Evolutionary conservation across 2,797 vertebrate genomes (phyloP), one percentile per base, ranked within the genome.

Genomic region (Remorina albescens): DNA sequence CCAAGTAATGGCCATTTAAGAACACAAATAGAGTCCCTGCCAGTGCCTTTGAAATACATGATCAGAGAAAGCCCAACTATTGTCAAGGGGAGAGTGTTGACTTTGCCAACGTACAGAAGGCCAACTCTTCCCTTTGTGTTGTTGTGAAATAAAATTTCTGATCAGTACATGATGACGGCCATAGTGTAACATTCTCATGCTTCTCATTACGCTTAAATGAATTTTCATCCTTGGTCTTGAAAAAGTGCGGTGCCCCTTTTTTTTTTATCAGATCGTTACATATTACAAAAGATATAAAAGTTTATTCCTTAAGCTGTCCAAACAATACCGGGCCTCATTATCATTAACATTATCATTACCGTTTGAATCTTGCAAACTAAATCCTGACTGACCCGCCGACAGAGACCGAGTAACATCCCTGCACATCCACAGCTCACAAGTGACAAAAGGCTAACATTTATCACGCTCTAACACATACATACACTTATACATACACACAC

Each of bases 1-100:
- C 79, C 74, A 79, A 89, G 79, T 86, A 87, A 87, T 80, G 71
- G 78, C 51, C 8, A 69, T 50, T 87, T 81, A 85, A 80, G 76
- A 89, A 59, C 73, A 82, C 73, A 86, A 85, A 76, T 60, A 70
- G 21, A 67, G 36, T 74, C 60, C 16, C 21, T 73, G 76, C 83
- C 78, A 82, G 67, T 26, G 57, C 46, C 65, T 86, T 80, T 78
- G 73, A 80, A 86, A 80, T 61, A 53, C 25, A 56, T 64, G 76
- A 74, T 82, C 61, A 70, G 74, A 74, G 63, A 55, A 54, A 70
- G 51, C 67, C 78, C 79, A 80, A 60, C 60, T 10, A 12, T 82
- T 67, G 60, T 86, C 8, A 18, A 61, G 49, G 54, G 54, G 50
- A 53, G 50, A 4, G 12, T 8, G 0, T 2, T 10, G 50, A 21